phyloP scores from a whole-genome alignment of 2,113 vertebrate genomes.

The Macroglossus sobrinus region DNA sequence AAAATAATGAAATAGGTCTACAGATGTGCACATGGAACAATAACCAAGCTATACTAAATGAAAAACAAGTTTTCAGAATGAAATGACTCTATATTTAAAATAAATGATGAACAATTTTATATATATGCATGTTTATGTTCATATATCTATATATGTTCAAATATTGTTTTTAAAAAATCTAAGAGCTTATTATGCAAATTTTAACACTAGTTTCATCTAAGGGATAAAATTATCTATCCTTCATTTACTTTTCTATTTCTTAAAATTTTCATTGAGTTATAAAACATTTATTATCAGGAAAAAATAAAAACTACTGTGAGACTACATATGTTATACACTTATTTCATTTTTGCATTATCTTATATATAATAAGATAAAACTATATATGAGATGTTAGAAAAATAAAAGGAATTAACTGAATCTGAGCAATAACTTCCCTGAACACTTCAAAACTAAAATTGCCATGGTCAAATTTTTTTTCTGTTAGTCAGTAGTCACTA shows the following conservation, averaged over 20 bases:
- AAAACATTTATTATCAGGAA: not conserved
- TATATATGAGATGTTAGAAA: not conserved
- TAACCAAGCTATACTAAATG: not conserved
- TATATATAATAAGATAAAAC: not conserved
- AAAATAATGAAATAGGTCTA: not conserved
- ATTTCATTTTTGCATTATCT: not conserved
- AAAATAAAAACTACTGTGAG: not conserved
- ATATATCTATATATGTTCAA: not conserved
- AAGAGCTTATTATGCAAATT: not conserved
- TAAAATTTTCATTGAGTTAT: not conserved
- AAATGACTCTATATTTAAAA: not conserved
- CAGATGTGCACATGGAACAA: not conserved
- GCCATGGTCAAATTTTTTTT: constrained; percentile 76
- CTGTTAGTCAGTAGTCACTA: constrained; percentile 80
- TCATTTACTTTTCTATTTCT: not conserved
- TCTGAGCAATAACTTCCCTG: not conserved
- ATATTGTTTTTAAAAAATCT: not conserved
- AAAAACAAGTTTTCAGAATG: not conserved
- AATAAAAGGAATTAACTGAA: not conserved
- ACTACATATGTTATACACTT: not conserved
- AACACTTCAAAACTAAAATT: constrained; percentile 68
- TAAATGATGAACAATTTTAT: not conserved
- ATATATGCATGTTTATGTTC: not conserved
- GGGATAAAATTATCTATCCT: not conserved
- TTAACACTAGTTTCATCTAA: not conserved